Evolutionary conservation across 2,797 vertebrate species (phyloP), one percentile per base, ranked within the genome.

Genomic region (Eremophila alpestris): DNA sequence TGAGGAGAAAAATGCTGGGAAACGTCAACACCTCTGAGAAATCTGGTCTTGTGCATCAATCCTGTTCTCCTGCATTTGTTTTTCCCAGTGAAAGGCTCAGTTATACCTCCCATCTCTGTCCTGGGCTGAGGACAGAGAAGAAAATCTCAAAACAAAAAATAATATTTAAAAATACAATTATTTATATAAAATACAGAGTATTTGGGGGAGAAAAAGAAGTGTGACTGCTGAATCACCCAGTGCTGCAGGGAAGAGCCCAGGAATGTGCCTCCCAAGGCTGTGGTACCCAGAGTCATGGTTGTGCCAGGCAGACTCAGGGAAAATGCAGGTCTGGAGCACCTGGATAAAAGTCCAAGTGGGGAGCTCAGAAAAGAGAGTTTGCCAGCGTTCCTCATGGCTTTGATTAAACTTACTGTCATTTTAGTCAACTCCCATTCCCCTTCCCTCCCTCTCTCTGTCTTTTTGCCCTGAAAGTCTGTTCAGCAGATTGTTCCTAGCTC

Each of bases 331-430:
- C 56, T 79, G 51, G 29, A 74, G 27, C 30, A 70, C 12, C 29
- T 45, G 67, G 46, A 68, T 63, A 46, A 84, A 93, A 89, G 67
- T 22, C 3, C 59, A 84, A 2, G 16, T 2, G 1, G 3, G 34
- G 43, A 88, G 43, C 8, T 36, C 2, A 16, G 83, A 96, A 92
- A 97, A 55, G 73, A 78, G 71, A 70, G 36, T 63, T 87, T 89
- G 11, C 24, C 64, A 32, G n/a, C 9, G 13, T 15, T 87, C 19
- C 30, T 93, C 67, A 73, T 92, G 76, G 38, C 69, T 97, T 96
- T 97, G 89, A 97, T 98, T 97, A 97, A 95, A 78, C 82, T 92
- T 65, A 96, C 93, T 96, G 93, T 95, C 87, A 95, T 96, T 95
- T 95, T 96, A 92, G 96, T 88, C 92, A 92, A 65, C 87, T 90